These are phyloP conservation scores for Gastracanthus pulcherrimus DNA, from an alignment of 2,888 invertebrate genomes.

Conservation along the genomic window DNA sequence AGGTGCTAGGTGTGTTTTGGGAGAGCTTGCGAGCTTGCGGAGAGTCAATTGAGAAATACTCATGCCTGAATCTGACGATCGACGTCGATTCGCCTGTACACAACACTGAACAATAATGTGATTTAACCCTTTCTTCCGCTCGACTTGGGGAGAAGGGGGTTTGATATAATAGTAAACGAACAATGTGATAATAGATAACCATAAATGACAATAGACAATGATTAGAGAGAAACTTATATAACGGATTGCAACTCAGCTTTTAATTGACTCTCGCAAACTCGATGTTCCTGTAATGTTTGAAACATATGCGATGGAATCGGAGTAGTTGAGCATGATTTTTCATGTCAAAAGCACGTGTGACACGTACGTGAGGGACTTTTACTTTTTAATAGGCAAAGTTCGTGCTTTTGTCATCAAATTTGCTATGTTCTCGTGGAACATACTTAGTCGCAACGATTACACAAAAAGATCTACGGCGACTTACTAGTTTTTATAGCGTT, in stretches of 20 bases:
- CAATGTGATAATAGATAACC: constrained; percentile 1
- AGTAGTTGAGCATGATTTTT: background rate
- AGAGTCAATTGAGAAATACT: no score
- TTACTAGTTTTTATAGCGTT: constrained; percentile 45
- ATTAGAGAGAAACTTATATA: background rate
- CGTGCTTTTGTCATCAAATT: no score
- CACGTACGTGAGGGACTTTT: background rate
- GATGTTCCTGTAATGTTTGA: background rate
- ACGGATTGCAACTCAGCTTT: background rate
- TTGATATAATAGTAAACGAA: background rate
- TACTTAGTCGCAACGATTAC: background rate
- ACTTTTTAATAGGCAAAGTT: no score
- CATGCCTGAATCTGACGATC: no score
- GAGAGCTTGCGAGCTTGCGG: no score
- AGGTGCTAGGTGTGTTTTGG: no score
- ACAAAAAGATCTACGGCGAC: constrained; percentile 24
- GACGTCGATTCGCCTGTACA: no score
- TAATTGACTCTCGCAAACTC: background rate
- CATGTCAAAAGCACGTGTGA: no score
- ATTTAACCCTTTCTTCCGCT: background rate
- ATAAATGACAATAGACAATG: constrained; percentile 1
- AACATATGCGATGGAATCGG: no score
- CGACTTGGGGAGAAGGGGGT: background rate
- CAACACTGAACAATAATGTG: constrained; percentile 4
- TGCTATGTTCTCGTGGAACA: constrained; percentile 8